Percentiles rank a stretch among this genome's conserved stretches.
Evolutionary conservation across 2,888 invertebrate species (phyloP).

Genomic region (Charanyca ferruginea): DNA sequence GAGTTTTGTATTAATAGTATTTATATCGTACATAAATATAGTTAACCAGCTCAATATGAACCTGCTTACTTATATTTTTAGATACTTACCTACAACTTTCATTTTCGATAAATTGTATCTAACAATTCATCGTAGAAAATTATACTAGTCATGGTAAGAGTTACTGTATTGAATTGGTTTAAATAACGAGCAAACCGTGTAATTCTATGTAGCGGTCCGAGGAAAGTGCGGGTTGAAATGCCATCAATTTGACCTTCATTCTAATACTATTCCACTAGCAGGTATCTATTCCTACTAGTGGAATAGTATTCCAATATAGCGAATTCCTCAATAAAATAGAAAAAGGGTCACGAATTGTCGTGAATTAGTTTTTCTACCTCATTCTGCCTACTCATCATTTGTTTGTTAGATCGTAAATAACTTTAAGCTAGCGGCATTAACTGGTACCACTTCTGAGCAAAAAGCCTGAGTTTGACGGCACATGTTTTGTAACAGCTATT

Average conservation of each 20-base stretch:
- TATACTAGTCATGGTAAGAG: constrained; percentile 73
- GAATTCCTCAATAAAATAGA: constrained; percentile 38
- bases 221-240: constrained; percentile 76
- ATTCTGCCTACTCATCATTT: constrained; percentile 30
- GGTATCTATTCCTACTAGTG: too few relatives aligned
- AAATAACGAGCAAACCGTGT: constrained; percentile 80
- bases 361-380: constrained; percentile 22
- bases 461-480: neutral
- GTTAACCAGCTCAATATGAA: too few relatives aligned
- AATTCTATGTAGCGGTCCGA: constrained; percentile 79
- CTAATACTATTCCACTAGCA: constrained; percentile 13
- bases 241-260: constrained; percentile 64
- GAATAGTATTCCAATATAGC: too few relatives aligned
- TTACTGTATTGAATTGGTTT: constrained; percentile 73
- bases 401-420: constrained; percentile 34
- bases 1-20: too few relatives aligned
- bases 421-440: neutral
- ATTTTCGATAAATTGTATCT: constrained; percentile 70
- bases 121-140: constrained; percentile 72
- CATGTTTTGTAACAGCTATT: constrained; percentile 24
- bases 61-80: neutral
- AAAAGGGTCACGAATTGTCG: constrained; percentile 44
- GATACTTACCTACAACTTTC: constrained; percentile 65
- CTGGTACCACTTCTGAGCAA: constrained; percentile 1
- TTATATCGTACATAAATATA: neutral